Base-by-base conservation (phyloP, 2,113 vertebrate genomes). In the Trematocara macrostoma region DNA sequence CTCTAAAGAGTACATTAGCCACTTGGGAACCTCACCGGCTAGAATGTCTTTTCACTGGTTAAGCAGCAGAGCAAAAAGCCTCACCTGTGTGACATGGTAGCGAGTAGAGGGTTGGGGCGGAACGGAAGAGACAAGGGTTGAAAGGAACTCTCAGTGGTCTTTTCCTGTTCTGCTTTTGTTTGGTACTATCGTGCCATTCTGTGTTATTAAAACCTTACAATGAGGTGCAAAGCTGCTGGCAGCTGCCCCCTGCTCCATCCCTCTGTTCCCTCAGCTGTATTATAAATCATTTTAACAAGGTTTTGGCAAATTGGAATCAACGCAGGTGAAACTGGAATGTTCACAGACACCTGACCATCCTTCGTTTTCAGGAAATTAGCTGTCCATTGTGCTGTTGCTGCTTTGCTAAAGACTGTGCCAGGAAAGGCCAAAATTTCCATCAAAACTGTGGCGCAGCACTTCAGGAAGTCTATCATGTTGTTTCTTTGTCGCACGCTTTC, bases 141-240 rank as follows among this genome's bases (percentile, higher is more conserved):
- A 92, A 92, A 87, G 81, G 81, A 92, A 88, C 84, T 91, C 90
- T 90, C 84, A 85, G 85, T 94, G 89, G 91, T 92, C 88, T 93
- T 92, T 94, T 93, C 93, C 91, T 94, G 91, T 94, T 92, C 84
- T 42, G 76, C 87, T 90, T 94, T 92, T 95, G 93, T 94, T 91
- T 86, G 84, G 11, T 15, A 79, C 92, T 93, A 90, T 95, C 89
- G 93, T 26, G 69, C 85, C 20, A n/a, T 85, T 90, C 91, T 20
- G 23, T 87, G 88, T 90, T 92, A 94, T 95, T 94, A 85, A 94
- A 87, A 78, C 82, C 82, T 61, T 88, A 95, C 94, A 95, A 94
- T 90, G 88, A 89, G 61, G 88, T 92, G 91, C 91, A 94, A 91
- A 93, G 89, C 91, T 89, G 88, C 83, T 34, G 52, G 56, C 79